Conservation (phyloP, 2,888 invertebrate genomes). For the Trichogramma evanescens region DNA sequence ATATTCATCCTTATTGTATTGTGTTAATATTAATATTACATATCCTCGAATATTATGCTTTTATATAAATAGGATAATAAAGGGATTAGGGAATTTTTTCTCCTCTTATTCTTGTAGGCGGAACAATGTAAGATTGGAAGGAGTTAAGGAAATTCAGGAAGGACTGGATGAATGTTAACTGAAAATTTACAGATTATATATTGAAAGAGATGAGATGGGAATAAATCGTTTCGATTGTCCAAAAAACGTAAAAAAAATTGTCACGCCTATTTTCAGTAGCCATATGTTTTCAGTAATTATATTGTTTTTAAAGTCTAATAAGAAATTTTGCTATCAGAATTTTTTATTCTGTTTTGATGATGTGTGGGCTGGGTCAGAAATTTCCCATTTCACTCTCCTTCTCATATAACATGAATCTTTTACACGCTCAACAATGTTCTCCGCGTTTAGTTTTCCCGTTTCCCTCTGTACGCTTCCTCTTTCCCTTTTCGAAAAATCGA, state of each 20-base stretch:
- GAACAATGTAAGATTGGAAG: not conserved
- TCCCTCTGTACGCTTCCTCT: conserved; percentile 21
- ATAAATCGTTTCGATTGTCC: conserved; percentile 20
- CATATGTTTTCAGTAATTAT: not conserved
- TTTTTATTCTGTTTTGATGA: not conserved
- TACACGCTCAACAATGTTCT: not conserved
- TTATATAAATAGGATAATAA: conserved; percentile 43
- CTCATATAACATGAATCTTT: not conserved
- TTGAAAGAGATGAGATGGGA: not conserved
- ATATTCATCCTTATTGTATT: conserved; percentile 46
- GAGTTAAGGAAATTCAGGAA: not conserved
- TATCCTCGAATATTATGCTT: conserved; percentile 47
- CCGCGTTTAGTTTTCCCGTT: conserved; percentile 8
- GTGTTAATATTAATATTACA: conserved; percentile 48
- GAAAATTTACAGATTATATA: conserved; percentile 13
- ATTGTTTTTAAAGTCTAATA: not conserved
- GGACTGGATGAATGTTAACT: not conserved
- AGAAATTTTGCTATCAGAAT: too few species aligned
- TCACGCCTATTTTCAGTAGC: conserved; percentile 8
- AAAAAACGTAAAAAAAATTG: conserved; percentile 26
- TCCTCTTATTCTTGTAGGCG: conserved; percentile 19
- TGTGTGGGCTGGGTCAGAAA: conserved; percentile 14
- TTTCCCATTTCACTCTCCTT: conserved; percentile 11
- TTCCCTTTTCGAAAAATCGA: conserved; percentile 21
- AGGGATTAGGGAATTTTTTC: conserved; percentile 23